A percentile compares a stretch with the other conserved stretches of the same genome.
Conservation (phyloP, 1,140 invertebrate genomes). For the Laodelphax striatellus region DNA sequence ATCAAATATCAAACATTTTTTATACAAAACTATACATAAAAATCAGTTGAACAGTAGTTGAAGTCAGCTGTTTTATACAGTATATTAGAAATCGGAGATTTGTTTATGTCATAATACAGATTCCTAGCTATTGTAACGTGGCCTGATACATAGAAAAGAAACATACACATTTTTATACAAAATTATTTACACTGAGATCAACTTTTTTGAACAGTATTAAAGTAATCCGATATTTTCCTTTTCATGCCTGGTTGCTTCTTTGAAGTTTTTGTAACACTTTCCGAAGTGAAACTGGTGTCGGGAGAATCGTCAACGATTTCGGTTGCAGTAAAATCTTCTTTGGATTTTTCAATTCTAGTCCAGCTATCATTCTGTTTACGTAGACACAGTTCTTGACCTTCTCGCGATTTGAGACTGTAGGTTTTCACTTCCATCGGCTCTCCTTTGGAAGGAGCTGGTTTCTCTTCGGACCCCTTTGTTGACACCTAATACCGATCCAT, state of each 20-base stretch:
- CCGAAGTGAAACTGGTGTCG: not conserved
- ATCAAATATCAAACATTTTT: too few species aligned
- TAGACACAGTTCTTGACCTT: not conserved
- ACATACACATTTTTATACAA: too few species aligned
- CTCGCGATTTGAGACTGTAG: not conserved
- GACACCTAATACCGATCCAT: too few species aligned
- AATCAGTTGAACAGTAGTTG: too few species aligned
- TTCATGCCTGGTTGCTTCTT: not conserved
- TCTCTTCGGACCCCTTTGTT: too few species aligned
- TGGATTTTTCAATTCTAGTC: not conserved
- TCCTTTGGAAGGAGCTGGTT: not conserved
- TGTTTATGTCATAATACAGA: too few species aligned
- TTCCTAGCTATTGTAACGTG: too few species aligned
- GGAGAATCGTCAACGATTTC: not conserved
- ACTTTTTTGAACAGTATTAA: not conserved
- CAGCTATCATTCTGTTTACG: not conserved
- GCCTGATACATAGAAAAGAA: too few species aligned
- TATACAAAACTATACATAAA: too few species aligned
- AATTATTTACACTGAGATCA: not conserved
- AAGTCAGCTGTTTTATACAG: too few species aligned
- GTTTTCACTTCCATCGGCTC: not conserved
- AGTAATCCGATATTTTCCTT: constrained; percentile 1
- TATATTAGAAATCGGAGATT: too few species aligned
- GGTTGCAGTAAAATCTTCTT: not conserved
- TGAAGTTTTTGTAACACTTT: not conserved